Conservation (phyloP, 1,140 invertebrate species). For the Probaryconus sp. region DNA sequence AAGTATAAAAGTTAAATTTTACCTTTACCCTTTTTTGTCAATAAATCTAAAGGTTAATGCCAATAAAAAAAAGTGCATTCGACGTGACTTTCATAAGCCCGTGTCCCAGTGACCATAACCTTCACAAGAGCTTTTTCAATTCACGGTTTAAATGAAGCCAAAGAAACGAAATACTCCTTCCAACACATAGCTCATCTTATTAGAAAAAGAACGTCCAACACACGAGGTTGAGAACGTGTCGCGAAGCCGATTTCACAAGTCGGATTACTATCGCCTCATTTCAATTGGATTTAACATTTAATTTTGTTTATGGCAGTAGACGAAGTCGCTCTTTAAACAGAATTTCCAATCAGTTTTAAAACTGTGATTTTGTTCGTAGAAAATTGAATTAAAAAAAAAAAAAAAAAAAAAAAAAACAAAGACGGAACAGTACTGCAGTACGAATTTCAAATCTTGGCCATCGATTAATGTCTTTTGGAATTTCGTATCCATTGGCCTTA, state of each 20-base stretch:
- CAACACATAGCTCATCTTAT: background rate
- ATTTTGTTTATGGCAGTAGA: conserved; percentile 33
- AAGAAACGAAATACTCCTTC: conserved; percentile 25
- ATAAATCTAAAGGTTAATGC: background rate
- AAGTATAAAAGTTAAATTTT: too few species aligned
- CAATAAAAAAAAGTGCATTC: conserved; percentile 10
- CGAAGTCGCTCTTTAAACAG: too few species aligned
- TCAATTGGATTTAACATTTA: conserved; percentile 42
- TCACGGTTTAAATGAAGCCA: conserved; percentile 54
- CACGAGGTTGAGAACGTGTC: conserved; percentile 46
- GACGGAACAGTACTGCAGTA: too few species aligned
- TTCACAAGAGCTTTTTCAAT: conserved; percentile 45
- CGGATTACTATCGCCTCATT: conserved; percentile 46
- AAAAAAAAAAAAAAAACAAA: too few species aligned
- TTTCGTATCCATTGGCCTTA: too few species aligned
- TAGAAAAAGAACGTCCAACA: conserved; percentile 2
- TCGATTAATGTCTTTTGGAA: too few species aligned
- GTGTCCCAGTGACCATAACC: conserved; percentile 32
- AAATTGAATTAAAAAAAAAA: too few species aligned
- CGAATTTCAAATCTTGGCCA: too few species aligned
- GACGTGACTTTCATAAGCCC: conserved; percentile 10
- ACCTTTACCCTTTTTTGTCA: conserved; percentile 8
- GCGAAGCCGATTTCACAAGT: conserved; percentile 49
- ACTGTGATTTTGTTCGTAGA: too few species aligned
- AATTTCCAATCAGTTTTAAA: too few species aligned